Evolutionary conservation across 2,797 vertebrate species (phyloP).

Genomic region (Fratercula arctica): DNA sequence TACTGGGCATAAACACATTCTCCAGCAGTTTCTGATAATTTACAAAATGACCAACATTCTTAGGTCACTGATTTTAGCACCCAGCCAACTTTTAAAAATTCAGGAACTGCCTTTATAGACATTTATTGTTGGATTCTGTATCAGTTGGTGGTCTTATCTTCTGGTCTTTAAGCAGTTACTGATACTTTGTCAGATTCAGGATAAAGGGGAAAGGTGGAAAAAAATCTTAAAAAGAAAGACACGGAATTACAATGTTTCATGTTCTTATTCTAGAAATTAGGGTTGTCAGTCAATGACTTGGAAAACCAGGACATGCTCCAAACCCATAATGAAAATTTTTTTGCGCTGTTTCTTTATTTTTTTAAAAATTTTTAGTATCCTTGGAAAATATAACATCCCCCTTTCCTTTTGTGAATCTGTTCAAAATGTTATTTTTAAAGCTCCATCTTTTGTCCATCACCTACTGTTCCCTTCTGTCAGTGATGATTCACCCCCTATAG

Average conservation of each 20-base stretch:
- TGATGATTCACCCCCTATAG: background rate
- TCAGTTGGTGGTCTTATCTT: background rate
- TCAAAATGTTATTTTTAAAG: background rate
- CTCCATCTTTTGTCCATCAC: background rate
- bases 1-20: background rate
- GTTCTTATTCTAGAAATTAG: background rate
- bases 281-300: background rate
- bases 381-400: background rate
- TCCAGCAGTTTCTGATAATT: background rate
- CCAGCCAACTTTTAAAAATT: background rate
- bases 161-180: background rate
- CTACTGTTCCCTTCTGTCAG: background rate
- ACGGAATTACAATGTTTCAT: background rate
- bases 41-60: background rate
- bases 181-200: background rate
- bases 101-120: background rate
- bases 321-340: background rate
- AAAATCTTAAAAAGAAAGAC: background rate
- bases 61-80: background rate
- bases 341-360: background rate
- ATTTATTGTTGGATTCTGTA: background rate
- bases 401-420: background rate
- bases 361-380: background rate
- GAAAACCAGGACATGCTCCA: background rate
- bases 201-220: background rate